Percentiles rank a stretch among this genome's conserved stretches.
Conservation (phyloP, 2,113 vertebrate genomes). For the Platichthys flesus region DNA sequence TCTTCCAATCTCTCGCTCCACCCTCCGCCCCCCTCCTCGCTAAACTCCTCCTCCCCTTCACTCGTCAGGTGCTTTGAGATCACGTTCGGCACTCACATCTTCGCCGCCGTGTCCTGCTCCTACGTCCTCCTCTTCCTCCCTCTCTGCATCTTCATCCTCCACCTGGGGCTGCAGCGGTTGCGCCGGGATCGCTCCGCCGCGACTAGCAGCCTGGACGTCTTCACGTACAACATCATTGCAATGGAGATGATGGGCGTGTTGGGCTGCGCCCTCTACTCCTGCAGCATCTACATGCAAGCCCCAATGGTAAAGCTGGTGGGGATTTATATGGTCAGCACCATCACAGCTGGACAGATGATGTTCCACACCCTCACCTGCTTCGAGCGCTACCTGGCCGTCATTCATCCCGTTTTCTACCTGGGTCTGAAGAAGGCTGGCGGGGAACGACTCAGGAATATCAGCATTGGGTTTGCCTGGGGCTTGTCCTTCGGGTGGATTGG, state of each 20-base stretch:
- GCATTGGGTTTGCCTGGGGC: slow-evolving; percentile 6
- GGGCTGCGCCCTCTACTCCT: background rate
- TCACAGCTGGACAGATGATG: rapidly evolving
- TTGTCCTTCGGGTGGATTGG: rapidly evolving
- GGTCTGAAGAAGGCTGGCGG: background rate
- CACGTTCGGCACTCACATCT: background rate
- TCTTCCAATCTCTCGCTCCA: background rate
- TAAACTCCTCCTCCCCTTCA: background rate
- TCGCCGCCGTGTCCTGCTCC: background rate
- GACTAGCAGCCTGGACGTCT: slow-evolving; percentile 11
- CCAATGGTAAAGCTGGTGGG: background rate
- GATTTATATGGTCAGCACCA: background rate
- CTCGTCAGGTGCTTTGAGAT: background rate
- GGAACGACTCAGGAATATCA: slow-evolving; percentile 19
- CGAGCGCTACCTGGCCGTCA: slow-evolving; percentile 45
- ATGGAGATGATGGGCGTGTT: background rate
- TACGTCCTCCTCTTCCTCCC: slow-evolving; percentile 23
- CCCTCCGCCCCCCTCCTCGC: background rate
- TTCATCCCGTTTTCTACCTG: slow-evolving; percentile 40
- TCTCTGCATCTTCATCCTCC: slow-evolving; percentile 6
- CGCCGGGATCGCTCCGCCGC: background rate
- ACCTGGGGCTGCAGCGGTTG: slow-evolving; percentile 8
- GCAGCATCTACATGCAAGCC: rapidly evolving
- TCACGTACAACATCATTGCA: slow-evolving; percentile 13
- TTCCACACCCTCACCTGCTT: slow-evolving; percentile 37